Evolutionary conservation across 2,113 vertebrate species (phyloP), one percentile per base, ranked within the genome.

Genomic region (Ginglymostoma cirratum): DNA sequence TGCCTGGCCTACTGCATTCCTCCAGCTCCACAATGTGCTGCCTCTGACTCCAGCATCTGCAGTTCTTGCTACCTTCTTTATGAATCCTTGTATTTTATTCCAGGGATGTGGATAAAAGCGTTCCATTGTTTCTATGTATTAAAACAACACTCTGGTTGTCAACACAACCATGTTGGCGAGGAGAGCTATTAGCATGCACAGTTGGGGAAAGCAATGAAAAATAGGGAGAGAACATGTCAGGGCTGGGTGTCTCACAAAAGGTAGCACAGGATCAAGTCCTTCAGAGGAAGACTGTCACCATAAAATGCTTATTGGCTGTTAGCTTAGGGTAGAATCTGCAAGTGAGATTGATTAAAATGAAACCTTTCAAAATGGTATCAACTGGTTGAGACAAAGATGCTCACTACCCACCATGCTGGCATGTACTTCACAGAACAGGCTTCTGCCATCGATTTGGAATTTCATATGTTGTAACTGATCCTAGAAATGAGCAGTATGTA

Each of bases 311-410:
- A 67, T 93, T 93, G 61, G 61, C 61, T 83, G 38, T 83, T 38
- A 83, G 38, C 61, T 38, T 93, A 66, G 89, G 89, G 89, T 93
- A 34, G 61, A 93, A 93, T 17, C 89, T 93, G 61, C 89, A n/a
- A 93, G 17, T n/a, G 89, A 66, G 65, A 93, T 93, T 66, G 89
- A 72, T 95, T 95, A 72, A 70, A 95, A 95, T 67, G 72, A 95
- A 52, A 70, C 94, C 45, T 76, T 95, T 72, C 72, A 70, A 95
- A 95, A 72, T 76, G 45, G 67, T 34, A 72, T 52, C 94, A 95
- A 72, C 67, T 19, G 45, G 94, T 52, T 95, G 42, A 95, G 72
- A 70, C 21, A 48, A 45, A 2, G 69, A 42, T 5, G 27, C 94
- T 95, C 67, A 72, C 67, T 70, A 72, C 45, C 94, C 42, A 45